These are phyloP conservation scores for Melipona beecheii DNA, from an alignment of 2,888 invertebrate species.

Conservation along the genomic window DNA sequence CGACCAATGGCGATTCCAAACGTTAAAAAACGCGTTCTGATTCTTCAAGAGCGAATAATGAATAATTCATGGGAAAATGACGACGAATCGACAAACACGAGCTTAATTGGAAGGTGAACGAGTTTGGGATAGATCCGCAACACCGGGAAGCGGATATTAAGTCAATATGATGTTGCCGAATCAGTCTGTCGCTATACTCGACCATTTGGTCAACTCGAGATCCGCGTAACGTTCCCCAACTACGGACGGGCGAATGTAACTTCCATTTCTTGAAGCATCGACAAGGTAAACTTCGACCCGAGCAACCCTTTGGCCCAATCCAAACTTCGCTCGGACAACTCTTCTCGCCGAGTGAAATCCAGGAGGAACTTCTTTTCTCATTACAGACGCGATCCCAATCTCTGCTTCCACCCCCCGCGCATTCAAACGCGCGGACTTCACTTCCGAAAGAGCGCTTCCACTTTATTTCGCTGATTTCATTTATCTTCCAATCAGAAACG, in stretches of 20 bases:
- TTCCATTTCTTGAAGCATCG: conserved; percentile 2
- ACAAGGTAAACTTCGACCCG: neutral
- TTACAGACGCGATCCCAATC: neutral
- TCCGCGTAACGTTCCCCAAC: neutral
- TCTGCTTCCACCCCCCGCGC: too few relatives aligned
- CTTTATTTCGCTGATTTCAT: neutral
- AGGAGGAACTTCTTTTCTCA: neutral
- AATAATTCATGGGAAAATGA: too few relatives aligned
- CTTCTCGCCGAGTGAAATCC: neutral
- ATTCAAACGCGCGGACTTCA: neutral
- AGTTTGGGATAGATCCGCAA: neutral
- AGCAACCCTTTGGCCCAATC: neutral
- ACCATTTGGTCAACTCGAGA: neutral
- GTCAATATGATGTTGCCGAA: neutral
- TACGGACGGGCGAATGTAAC: neutral
- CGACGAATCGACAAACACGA: too few relatives aligned
- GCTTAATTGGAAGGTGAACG: neutral
- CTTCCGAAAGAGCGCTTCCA: neutral
- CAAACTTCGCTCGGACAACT: neutral
- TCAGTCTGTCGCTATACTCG: neutral
- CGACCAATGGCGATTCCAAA: too few relatives aligned
- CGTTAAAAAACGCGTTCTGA: too few relatives aligned
- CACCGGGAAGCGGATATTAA: neutral
- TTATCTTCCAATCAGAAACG: neutral
- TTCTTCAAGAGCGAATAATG: too few relatives aligned